Evolutionary conservation across 2,888 invertebrate species (phyloP).

Genomic region (Dryomyza anilis): DNA sequence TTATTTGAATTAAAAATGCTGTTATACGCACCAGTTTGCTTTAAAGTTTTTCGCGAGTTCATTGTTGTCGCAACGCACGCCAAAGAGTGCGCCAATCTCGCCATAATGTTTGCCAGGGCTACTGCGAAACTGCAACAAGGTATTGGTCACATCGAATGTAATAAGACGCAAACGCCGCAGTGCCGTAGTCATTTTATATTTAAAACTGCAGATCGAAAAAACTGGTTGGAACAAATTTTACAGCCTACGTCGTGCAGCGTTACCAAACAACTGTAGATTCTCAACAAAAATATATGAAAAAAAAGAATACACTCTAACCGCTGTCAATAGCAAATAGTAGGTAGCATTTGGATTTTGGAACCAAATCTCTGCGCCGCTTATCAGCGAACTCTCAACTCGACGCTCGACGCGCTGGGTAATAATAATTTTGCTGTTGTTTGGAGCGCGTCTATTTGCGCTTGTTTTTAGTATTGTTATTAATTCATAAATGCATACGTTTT

Average conservation of each 20-base stretch:
- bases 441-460: too few species aligned
- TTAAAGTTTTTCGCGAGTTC: slow-evolving; percentile 69
- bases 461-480: too few species aligned
- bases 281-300: slow-evolving; percentile 2
- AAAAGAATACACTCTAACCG: not conserved
- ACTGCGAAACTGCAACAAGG: slow-evolving; percentile 73
- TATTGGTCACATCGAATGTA: slow-evolving; percentile 90
- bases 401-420: too few species aligned
- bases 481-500: too few species aligned
- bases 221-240: not conserved
- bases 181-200: slow-evolving; percentile 43
- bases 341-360: too few species aligned
- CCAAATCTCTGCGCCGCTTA: not conserved
- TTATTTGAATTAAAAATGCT: not conserved
- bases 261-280: not conserved
- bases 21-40: slow-evolving; percentile 64
- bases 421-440: too few species aligned
- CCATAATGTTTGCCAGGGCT: slow-evolving; percentile 78
- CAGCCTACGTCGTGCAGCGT: too few species aligned
- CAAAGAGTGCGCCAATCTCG: slow-evolving; percentile 72
- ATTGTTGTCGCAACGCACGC: slow-evolving; percentile 68
- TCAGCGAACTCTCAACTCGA: slow-evolving; percentile 12
- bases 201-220: not conserved
- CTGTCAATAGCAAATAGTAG: too few species aligned
- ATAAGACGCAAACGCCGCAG: slow-evolving; percentile 64